These are phyloP conservation scores for Drosophila guanche DNA, from an alignment of 1,140 invertebrate species.

Conservation along the genomic window DNA sequence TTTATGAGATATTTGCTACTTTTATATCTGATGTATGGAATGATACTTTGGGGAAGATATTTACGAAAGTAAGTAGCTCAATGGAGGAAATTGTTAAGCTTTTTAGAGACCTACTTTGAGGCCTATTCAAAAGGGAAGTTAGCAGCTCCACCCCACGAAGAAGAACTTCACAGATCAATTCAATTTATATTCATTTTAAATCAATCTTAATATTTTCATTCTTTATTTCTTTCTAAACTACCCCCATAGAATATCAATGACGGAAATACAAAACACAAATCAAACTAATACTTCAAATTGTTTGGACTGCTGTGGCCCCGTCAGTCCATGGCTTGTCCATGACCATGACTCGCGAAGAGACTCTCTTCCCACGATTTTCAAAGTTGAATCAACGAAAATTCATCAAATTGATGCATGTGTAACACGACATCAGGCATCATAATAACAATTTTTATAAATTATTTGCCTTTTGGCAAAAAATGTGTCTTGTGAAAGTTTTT, in stretches of 20 bases:
- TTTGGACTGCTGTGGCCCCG: background rate
- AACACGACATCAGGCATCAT: constrained; percentile 43
- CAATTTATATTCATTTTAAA: too few species aligned
- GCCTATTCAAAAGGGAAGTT: background rate
- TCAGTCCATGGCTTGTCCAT: constrained; percentile 38
- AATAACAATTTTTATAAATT: constrained; percentile 57
- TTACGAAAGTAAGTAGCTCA: constrained; percentile 17
- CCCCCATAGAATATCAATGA: background rate
- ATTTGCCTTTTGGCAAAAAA: constrained; percentile 33
- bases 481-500: constrained; percentile 66
- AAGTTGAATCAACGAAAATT: constrained; percentile 19
- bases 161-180: too few species aligned
- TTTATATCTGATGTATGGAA: constrained; percentile 14
- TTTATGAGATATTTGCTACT: constrained; percentile 3
- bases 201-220: too few species aligned
- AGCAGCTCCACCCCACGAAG: too few species aligned
- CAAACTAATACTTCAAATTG: background rate
- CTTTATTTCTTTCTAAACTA: too few species aligned
- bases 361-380: constrained; percentile 44
- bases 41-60: constrained; percentile 2
- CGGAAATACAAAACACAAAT: background rate
- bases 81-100: too few species aligned
- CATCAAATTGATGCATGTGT: constrained; percentile 59
- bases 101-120: background rate
- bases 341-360: constrained; percentile 57